Percentiles rank a stretch among this genome's conserved stretches.
phyloP scores from a whole-genome alignment of 2,113 vertebrate genomes.

The Coreoperca whiteheadi region DNA sequence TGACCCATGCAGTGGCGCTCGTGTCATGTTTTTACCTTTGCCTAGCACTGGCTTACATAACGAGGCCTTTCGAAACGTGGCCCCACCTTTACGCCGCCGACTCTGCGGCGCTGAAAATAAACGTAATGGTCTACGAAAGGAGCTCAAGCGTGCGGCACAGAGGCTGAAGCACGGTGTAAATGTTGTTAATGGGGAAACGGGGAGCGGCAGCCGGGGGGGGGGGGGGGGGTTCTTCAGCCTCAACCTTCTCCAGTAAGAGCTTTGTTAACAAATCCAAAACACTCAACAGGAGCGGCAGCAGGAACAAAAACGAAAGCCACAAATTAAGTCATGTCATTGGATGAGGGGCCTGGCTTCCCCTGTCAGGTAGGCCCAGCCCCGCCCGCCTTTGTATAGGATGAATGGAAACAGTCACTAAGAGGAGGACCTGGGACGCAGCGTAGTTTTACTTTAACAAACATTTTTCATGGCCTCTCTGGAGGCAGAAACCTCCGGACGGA shows the following conservation, averaged over 20 bases:
- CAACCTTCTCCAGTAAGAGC: constrained; percentile 51
- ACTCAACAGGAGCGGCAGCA: background rate
- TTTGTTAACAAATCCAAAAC: constrained; percentile 62
- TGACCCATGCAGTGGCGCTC: constrained; percentile 22
- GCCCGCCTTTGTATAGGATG: constrained; percentile 47
- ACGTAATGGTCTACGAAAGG: constrained; percentile 11
- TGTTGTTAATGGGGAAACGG: constrained; percentile 43
- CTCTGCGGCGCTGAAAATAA: constrained; percentile 42
- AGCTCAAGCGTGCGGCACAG: constrained; percentile 28
- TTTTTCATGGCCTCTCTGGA: background rate
- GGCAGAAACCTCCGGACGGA: constrained; percentile 4
- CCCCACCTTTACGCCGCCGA: constrained; percentile 19
- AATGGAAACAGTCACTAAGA: constrained; percentile 48
- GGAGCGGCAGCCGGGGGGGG: constrained; percentile 59
- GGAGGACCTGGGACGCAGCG: background rate
- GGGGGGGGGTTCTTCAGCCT: constrained; percentile 41
- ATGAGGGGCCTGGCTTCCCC: constrained; percentile 54
- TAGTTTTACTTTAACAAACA: background rate
- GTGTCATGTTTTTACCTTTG: constrained; percentile 24
- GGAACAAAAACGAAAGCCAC: constrained; percentile 17
- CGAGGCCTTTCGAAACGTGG: constrained; percentile 32
- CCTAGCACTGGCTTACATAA: constrained; percentile 52
- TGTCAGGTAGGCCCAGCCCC: constrained; percentile 36
- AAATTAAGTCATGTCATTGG: constrained; percentile 55
- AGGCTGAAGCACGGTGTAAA: constrained; percentile 37